phyloP scores from a whole-genome alignment of 1,140 invertebrate genomes.

The Drosophila azteca region DNA sequence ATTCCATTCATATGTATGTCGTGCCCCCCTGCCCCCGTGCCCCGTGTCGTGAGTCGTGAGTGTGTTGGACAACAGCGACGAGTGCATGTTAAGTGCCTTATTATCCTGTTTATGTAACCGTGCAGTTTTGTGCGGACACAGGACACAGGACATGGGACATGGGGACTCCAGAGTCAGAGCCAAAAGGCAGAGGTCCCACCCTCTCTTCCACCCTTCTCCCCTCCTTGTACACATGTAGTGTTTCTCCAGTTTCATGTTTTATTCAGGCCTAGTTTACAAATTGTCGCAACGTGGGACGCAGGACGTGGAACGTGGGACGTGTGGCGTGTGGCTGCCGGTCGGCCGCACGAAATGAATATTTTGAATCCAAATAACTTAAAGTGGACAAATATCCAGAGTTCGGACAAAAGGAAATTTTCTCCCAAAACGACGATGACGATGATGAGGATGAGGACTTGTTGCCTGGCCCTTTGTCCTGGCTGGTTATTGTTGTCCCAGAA shows the following conservation, averaged over 20 bases:
- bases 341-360: conserved; percentile 51
- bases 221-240: neutral
- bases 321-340: neutral
- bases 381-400: conserved; percentile 6
- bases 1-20: conserved; percentile 6
- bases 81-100: conserved; percentile 81
- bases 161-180: neutral
- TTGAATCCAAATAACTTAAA: conserved; percentile 67
- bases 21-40: no score
- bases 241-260: conserved; percentile 64
- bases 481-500: no score
- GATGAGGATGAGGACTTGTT: no score
- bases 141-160: conserved; percentile 22
- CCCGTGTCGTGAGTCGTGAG: neutral
- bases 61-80: conserved; percentile 59
- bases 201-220: neutral
- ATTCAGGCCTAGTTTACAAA: conserved; percentile 76
- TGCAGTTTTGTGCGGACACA: conserved; percentile 66
- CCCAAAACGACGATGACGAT: no score
- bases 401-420: conserved; percentile 14
- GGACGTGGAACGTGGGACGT: conserved; percentile 14
- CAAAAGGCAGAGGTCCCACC: neutral
- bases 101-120: conserved; percentile 80
- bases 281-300: conserved; percentile 62
- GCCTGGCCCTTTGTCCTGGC: no score